Evolutionary conservation across 1,140 invertebrate species (phyloP).

Genomic region (Plectus sambesii): DNA sequence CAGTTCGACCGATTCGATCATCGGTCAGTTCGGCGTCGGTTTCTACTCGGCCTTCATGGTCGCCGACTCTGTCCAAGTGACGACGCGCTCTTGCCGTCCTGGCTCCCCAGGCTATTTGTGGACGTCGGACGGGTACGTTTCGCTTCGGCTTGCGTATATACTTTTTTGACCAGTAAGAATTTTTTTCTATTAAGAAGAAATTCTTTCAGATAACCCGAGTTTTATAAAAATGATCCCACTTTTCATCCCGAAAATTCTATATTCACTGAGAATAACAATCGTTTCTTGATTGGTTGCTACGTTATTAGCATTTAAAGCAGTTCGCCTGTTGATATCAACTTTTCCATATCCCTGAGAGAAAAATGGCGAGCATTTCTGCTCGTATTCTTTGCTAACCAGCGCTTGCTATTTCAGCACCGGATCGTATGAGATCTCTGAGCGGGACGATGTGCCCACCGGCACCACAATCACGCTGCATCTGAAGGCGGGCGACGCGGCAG

Average conservation of each 20-base stretch:
- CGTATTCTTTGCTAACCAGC: too few species aligned
- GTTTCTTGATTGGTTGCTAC: too few species aligned
- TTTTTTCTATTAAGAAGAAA: conserved; percentile 3
- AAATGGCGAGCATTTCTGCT: too few species aligned
- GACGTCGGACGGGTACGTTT: conserved; percentile 75
- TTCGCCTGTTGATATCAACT: too few species aligned
- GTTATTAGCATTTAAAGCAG: too few species aligned
- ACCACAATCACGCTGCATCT: conserved; percentile 86
- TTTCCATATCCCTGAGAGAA: too few species aligned
- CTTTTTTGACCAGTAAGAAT: background rate
- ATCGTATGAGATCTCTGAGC: conserved; percentile 73
- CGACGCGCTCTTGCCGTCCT: conserved; percentile 56
- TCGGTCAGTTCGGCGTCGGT: conserved; percentile 95
- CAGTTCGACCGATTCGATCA: conserved; percentile 58
- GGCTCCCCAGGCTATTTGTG: conserved; percentile 63
- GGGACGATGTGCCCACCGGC: conserved; percentile 67
- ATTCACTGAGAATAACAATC: too few species aligned
- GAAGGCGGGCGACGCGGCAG: conserved; percentile 64
- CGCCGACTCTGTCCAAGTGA: conserved; percentile 82
- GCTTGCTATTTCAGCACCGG: conserved; percentile 57
- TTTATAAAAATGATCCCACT: too few species aligned
- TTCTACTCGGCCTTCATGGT: conserved; percentile 97
- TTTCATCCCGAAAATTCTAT: too few species aligned
- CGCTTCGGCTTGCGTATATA: conserved; percentile 1
- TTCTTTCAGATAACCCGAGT: too few species aligned